These are phyloP conservation scores for Hormaphis cornu DNA, from an alignment of 1,140 invertebrate species.

Conservation along the genomic window DNA sequence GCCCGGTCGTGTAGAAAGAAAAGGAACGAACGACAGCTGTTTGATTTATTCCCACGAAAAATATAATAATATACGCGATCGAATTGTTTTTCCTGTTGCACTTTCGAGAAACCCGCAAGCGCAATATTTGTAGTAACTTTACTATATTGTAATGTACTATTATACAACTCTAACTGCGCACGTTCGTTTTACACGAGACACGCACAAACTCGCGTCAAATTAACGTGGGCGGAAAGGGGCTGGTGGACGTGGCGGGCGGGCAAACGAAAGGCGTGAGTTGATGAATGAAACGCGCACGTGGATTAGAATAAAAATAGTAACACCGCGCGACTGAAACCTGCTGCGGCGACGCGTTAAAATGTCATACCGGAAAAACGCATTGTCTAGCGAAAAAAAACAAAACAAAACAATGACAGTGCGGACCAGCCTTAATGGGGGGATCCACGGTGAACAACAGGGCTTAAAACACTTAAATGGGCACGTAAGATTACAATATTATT, in stretches of 20 bases:
- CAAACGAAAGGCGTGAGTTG: constrained; percentile 10
- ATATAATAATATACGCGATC: constrained; percentile 4
- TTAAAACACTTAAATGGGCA: constrained; percentile 18
- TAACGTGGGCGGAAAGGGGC: neutral
- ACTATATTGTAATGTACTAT: neutral
- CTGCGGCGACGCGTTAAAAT: constrained; percentile 27
- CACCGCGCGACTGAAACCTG: constrained; percentile 29
- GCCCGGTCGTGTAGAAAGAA: too few species aligned
- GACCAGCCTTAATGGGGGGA: neutral
- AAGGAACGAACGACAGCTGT: too few species aligned
- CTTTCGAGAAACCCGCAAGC: too few species aligned
- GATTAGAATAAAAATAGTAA: constrained; percentile 9
- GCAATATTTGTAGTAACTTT: too few species aligned
- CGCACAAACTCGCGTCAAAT: neutral
- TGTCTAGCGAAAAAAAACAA: constrained; percentile 24
- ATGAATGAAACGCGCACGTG: constrained; percentile 24
- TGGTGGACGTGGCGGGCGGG: neutral
- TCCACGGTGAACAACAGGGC: constrained; percentile 2
- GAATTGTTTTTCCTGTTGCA: too few species aligned
- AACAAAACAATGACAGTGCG: constrained; percentile 15
- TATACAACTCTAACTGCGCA: neutral
- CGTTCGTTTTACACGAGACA: too few species aligned
- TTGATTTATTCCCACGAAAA: neutral
- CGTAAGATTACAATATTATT: neutral
- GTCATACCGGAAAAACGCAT: constrained; percentile 17